Evolutionary conservation across 2,113 vertebrate genomes (phyloP).

Genomic region (Poeciliopsis turrubarensis): DNA sequence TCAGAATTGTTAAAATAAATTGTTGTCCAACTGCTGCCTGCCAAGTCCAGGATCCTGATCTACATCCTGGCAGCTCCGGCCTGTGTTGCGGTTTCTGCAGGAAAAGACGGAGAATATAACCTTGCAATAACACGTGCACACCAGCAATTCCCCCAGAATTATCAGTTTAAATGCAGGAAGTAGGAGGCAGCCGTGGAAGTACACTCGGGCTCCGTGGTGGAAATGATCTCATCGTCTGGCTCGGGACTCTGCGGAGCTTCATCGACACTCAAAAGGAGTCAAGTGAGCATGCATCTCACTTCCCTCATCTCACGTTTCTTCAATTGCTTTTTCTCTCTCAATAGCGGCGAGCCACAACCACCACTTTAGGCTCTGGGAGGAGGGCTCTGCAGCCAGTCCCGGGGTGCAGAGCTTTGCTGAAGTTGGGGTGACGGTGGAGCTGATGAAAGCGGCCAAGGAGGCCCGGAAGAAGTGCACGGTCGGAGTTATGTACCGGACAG

Average conservation of each 20-base stretch:
- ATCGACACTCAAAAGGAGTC: constrained; percentile 65
- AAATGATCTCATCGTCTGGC: constrained; percentile 75
- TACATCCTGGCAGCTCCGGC: constrained; percentile 32
- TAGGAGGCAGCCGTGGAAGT: constrained; percentile 46
- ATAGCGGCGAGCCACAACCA: constrained; percentile 80
- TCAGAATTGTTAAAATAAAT: constrained; percentile 4
- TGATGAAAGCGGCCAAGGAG: constrained; percentile 79
- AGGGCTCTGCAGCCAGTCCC: constrained; percentile 69
- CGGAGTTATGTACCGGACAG: constrained; percentile 76
- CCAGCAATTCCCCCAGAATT: constrained; percentile 48
- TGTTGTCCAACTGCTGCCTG: constrained; percentile 21
- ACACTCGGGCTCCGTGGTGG: constrained; percentile 57
- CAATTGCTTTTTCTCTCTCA: constrained; percentile 39
- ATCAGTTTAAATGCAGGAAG: constrained; percentile 62
- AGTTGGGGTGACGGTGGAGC: constrained; percentile 77
- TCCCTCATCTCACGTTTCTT: constrained; percentile 45
- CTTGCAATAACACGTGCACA: constrained; percentile 32
- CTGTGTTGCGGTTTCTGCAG: constrained; percentile 51
- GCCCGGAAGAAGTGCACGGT: constrained; percentile 74
- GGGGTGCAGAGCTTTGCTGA: constrained; percentile 81
- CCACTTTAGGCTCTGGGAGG: constrained; percentile 79
- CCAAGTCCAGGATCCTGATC: constrained; percentile 33
- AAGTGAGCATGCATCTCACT: constrained; percentile 56
- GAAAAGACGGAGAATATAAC: constrained; percentile 49
- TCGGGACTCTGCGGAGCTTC: constrained; percentile 60